Conservation (phyloP, 2,113 vertebrate genomes). For the Cyanistes caeruleus region DNA sequence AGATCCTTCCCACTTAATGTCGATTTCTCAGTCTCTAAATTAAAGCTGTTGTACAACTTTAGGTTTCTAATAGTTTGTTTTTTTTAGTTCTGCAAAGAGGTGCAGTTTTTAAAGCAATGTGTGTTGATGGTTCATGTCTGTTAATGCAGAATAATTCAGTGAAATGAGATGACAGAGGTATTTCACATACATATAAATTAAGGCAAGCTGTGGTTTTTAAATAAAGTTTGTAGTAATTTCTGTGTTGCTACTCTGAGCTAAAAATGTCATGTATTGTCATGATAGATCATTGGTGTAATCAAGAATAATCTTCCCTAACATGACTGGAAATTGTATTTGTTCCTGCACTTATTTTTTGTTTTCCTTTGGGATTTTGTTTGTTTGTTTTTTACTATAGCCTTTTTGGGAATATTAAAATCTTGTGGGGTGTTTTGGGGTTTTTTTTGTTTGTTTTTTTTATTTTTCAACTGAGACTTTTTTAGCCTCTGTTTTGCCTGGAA, state of each 20-base stretch:
- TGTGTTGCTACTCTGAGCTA: not conserved
- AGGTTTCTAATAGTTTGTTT: not conserved
- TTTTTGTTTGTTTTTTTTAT: too few species aligned
- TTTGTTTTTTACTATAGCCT: not conserved
- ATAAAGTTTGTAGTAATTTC: not conserved
- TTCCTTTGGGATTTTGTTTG: not conserved
- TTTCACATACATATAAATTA: not conserved
- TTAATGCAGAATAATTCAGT: not conserved
- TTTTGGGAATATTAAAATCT: not conserved
- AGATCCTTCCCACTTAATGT: not conserved
- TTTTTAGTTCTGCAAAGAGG: not conserved
- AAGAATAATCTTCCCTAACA: not conserved
- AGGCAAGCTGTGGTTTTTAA: not conserved
- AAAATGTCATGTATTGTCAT: not conserved
- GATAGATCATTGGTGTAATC: not conserved
- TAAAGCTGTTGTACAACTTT: not conserved
- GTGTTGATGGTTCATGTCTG: not conserved
- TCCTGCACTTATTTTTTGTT: not conserved
- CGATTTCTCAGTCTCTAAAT: not conserved
- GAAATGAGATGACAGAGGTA: not conserved
- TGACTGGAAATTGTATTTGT: not conserved
- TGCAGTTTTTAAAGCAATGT: not conserved
- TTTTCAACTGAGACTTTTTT: not conserved
- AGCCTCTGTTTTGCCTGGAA: not conserved
- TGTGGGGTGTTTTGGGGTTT: not conserved